Evolutionary conservation across 1,140 invertebrate genomes (phyloP), one percentile per base, ranked within the genome.

Genomic region (Charaxes varanes): DNA sequence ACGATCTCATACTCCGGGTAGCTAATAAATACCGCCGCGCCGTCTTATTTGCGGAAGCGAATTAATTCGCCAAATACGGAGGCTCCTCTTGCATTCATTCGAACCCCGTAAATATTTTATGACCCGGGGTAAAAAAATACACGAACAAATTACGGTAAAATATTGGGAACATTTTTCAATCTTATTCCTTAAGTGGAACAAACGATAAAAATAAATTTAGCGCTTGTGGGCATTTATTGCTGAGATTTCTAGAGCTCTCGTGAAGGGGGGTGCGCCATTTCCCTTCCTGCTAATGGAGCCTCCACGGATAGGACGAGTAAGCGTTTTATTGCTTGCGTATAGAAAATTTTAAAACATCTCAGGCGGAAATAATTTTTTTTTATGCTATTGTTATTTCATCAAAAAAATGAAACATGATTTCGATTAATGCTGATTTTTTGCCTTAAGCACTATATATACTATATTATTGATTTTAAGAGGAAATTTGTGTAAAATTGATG

Each of bases 181-280:
- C 73, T 69, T 77, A 83, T 81, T 79, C 62, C 72, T 78, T 83
- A 80, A 81, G 79, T 83, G 79, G 71, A 70, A 68, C 68, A 76
- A 70, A 73, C 77, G 64, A 83, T 83, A 78, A 83, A 77, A 76
- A 80, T 77, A 81, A 79, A 79, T 79, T 78, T 62, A 64, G 70
- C 70, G 53, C 62, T 76, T 76, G 66, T 65, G 68, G 69, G 70
- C 62, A 71, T 81, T 78, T 81, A 83, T 79, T 65, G 65, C 79
- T 59, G 72, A 79, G 74, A 83, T 83, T 79, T 76, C 62, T 66
- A 66, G 58, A 67, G 44, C 44, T 41, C 35, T 47, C 44, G 24
- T 38, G 14, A 26, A 35, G 36, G 44, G 43, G 44, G 32, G 32
- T 27, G 36, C 22, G 31, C 32, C 32, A 36, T 43, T 42, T 43